These are phyloP conservation scores for Alcedo quadribrachys DNA, from an alignment of 2,797 vertebrate species.

Conservation along the genomic window DNA sequence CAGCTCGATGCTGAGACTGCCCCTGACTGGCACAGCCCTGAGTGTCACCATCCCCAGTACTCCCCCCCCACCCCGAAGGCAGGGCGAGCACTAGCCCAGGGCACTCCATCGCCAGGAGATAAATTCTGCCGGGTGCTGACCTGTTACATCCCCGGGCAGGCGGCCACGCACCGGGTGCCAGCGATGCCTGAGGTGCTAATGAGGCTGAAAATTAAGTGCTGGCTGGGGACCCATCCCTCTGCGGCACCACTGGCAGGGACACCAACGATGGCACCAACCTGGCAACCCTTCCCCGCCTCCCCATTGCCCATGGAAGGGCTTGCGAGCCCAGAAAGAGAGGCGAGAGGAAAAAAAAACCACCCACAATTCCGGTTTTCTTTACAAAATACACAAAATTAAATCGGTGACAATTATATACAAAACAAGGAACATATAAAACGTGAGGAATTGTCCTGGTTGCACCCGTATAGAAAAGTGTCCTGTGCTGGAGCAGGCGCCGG, in stretches of 20 bases:
- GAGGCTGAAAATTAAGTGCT: neutral
- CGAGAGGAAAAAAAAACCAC: neutral
- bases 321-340: neutral
- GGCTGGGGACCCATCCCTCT: neutral
- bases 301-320: fast-evolving
- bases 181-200: neutral
- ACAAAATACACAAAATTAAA: constrained; percentile 76
- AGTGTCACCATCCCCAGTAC: neutral
- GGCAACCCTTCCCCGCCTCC: neutral
- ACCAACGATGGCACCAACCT: fast-evolving
- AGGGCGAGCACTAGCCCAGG: fast-evolving
- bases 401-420: constrained; percentile 78
- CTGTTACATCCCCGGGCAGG: neutral
- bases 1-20: fast-evolving
- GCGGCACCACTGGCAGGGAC: neutral
- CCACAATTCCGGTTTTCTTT: neutral
- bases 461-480: constrained; percentile 78
- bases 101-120: neutral
- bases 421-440: constrained; percentile 73
- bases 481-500: constrained; percentile 50
- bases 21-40: neutral
- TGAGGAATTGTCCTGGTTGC: constrained; percentile 76
- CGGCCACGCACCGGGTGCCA: neutral
- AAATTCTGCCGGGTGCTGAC: neutral
- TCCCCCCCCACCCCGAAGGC: no score